These are phyloP conservation scores for Coranthus polyacanthus DNA, from an alignment of 2,797 vertebrate species.

Conservation along the genomic window DNA sequence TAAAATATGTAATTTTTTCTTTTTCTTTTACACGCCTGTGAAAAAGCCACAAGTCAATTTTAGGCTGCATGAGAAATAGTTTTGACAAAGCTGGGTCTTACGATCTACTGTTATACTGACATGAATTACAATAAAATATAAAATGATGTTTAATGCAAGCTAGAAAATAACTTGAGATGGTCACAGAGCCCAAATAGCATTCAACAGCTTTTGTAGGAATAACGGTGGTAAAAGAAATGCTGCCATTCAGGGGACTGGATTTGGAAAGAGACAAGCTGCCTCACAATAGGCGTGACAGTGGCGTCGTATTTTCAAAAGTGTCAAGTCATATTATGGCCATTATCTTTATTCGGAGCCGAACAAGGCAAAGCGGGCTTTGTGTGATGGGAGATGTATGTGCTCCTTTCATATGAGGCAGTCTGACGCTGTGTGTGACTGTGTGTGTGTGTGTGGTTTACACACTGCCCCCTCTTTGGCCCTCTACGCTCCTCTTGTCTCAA, in stretches of 20 bases:
- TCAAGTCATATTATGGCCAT: constrained; percentile 68
- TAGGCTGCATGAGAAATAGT: not conserved
- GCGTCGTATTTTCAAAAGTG: constrained; percentile 75
- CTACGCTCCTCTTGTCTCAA: constrained; percentile 53
- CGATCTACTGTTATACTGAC: no score
- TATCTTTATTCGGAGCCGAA: constrained; percentile 75
- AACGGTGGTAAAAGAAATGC: constrained; percentile 38
- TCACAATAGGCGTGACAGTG: constrained; percentile 55
- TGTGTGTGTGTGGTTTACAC: constrained; percentile 8
- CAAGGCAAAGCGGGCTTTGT: constrained; percentile 75
- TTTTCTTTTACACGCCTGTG: not conserved
- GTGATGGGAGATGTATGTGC: constrained; percentile 72
- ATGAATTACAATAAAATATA: no score
- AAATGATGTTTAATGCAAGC: not conserved
- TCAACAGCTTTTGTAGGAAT: constrained; percentile 37
- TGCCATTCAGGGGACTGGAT: constrained; percentile 30
- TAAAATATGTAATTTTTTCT: constrained; percentile 3
- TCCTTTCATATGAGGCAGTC: constrained; percentile 67
- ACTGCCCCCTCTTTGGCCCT: constrained; percentile 39
- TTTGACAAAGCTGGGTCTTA: constrained; percentile 1
- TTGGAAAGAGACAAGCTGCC: constrained; percentile 60
- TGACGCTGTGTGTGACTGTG: constrained; percentile 26
- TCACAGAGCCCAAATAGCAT: constrained; percentile 34
- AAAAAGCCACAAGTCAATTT: constrained; percentile 1
- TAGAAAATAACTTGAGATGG: constrained; percentile 7